Evolutionary conservation across 2,113 vertebrate species (phyloP), one percentile per base, ranked within the genome.

Genomic region (Pelusios castaneus): DNA sequence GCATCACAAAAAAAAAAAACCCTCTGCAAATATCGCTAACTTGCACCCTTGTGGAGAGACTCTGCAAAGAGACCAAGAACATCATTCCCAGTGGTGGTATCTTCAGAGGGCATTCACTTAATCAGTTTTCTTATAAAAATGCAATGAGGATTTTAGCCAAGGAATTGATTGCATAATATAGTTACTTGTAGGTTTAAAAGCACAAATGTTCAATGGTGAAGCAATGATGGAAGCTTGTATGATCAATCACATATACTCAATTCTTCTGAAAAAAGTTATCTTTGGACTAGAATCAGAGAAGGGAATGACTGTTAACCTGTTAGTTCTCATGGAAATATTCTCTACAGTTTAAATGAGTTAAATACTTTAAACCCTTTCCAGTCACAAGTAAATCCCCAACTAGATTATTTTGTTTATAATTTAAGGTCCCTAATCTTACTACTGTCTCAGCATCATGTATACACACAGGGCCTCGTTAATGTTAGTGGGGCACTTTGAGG

Each of bases 401-500:
- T 88, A 4, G 13, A 92, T 58, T 45, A 3, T 38, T 83, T 43
- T 75, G 38, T 10, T 43, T 75, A 43, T 27, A 75, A 25, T 75
- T 43, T 75, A 43, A 75, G 41, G 8, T 75, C 4, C 11, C 0
- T 52, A 16, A 81, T 93, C 80, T 91, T 93, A 8, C 34, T 83
- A 22, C 1, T 43, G 43, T 47, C 58, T 81, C 16, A 81, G 34
- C 38, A 54, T 1, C 2, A 4, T 78, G 17, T 6, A 45, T 8
- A 3, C 31, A 52, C 3, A 10, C 43, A 6, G 3, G 85, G 83
- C 52, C 51, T 8, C 24, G 1, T 82, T 56, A 16, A 16, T 2
- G 38, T 43, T 8, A 63, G 0, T 0, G 17, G 31, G 56, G 1
- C 1, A 22, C 63, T 89, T 87, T 49, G 87, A 88, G 1, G 3